A percentile compares a stretch with the other conserved stretches of the same genome.
phyloP scores from a whole-genome alignment of 2,113 vertebrate species.

The Chionodraco myersi region DNA sequence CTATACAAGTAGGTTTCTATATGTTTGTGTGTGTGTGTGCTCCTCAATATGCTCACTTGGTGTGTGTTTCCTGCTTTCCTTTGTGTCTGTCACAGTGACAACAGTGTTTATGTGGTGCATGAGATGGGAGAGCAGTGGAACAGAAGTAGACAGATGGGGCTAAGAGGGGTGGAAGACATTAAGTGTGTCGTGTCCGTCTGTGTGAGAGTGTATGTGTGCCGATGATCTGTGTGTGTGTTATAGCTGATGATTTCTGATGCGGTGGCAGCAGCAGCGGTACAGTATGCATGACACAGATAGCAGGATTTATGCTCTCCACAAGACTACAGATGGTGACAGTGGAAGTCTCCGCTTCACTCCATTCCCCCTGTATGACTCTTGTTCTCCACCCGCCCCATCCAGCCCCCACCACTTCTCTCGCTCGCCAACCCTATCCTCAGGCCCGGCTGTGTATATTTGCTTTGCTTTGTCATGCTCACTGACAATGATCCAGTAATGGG shows the following conservation, averaged over 20 bases:
- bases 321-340: constrained; percentile 72
- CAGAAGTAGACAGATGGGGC: constrained; percentile 71
- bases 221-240: constrained; percentile 21
- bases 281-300: constrained; percentile 76
- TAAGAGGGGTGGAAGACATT: constrained; percentile 73
- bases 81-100: constrained; percentile 53
- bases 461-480: constrained; percentile 56
- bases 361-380: constrained; percentile 28
- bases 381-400: constrained; percentile 18
- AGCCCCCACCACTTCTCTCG: constrained; percentile 4
- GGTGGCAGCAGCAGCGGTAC: constrained; percentile 57
- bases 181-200: constrained; percentile 68
- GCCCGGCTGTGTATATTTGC: constrained; percentile 59
- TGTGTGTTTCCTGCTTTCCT: constrained; percentile 51
- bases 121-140: constrained; percentile 54
- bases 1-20: too few species aligned
- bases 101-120: constrained; percentile 51
- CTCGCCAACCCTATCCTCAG: constrained; percentile 39
- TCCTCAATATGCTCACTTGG: constrained; percentile 2
- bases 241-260: constrained; percentile 67
- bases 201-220: constrained; percentile 23
- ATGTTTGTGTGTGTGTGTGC: constrained; percentile 1
- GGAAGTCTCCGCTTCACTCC: constrained; percentile 63
- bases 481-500: constrained; percentile 64
- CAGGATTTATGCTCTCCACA: constrained; percentile 70